Evolutionary conservation across 2,888 invertebrate species (phyloP).

Genomic region (Spilarctia lutea): DNA sequence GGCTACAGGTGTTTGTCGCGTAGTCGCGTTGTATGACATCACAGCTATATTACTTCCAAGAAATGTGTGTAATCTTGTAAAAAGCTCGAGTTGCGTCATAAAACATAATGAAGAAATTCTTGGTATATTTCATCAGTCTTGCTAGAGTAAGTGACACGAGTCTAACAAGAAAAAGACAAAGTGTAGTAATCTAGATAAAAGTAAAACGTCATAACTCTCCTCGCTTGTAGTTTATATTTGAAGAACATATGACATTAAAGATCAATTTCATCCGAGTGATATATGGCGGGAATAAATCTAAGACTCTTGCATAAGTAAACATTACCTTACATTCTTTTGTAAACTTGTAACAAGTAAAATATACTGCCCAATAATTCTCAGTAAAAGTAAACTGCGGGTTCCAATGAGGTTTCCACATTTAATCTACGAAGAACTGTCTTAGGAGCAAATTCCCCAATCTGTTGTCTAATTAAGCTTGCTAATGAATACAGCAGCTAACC

Average conservation of each 20-base stretch:
- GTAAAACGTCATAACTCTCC: slow-evolving; percentile 24
- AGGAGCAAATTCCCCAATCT: no score
- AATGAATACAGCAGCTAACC: no score
- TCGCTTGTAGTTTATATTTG: slow-evolving; percentile 29
- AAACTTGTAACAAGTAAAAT: no score
- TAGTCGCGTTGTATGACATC: slow-evolving; percentile 1
- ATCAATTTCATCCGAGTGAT: slow-evolving; percentile 45
- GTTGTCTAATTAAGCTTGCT: no score
- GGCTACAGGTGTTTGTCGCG: slow-evolving; percentile 10
- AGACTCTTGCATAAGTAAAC: slow-evolving; percentile 24
- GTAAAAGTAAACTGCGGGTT: no score
- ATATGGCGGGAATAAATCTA: slow-evolving; percentile 49
- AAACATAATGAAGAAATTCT: slow-evolving; percentile 20
- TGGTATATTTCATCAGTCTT: slow-evolving; percentile 17
- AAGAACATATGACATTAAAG: slow-evolving; percentile 38
- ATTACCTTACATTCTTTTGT: not conserved
- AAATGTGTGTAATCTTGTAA: slow-evolving; percentile 22
- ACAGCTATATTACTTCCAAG: slow-evolving; percentile 14
- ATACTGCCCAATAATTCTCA: no score
- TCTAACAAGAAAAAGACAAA: slow-evolving; percentile 14
- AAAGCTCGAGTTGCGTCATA: slow-evolving; percentile 15
- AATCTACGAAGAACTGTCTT: no score
- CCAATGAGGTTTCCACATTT: no score
- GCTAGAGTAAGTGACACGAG: slow-evolving; percentile 9
- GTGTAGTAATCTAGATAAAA: slow-evolving; percentile 16